These are phyloP conservation scores for Spatulosminthurus flaviceps DNA, from an alignment of 2,888 invertebrate species.

Conservation along the genomic window DNA sequence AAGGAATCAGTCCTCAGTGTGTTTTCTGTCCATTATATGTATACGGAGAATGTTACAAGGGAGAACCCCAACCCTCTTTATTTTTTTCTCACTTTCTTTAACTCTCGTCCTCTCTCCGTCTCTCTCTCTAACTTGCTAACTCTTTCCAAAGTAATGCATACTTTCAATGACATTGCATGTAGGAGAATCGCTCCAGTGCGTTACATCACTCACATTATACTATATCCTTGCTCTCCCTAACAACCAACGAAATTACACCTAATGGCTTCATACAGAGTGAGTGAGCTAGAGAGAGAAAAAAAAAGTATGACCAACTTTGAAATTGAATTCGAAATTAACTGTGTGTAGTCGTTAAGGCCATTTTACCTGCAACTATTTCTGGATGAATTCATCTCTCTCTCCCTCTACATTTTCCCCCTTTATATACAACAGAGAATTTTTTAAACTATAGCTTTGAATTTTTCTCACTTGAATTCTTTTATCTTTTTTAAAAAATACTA, in stretches of 20 bases:
- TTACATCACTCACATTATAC: constrained; percentile 46
- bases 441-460: too few relatives aligned
- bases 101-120: too few relatives aligned
- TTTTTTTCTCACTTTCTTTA: constrained; percentile 34
- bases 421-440: too few relatives aligned
- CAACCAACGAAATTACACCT: constrained; percentile 53
- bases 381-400: constrained; percentile 33
- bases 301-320: constrained; percentile 1
- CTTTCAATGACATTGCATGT: constrained; percentile 47
- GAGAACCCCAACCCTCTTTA: constrained; percentile 35
- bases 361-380: constrained; percentile 41
- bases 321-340: constrained; percentile 43
- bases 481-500: too few relatives aligned
- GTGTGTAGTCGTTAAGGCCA: constrained; percentile 40
- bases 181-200: constrained; percentile 31
- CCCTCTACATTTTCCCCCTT: too few relatives aligned
- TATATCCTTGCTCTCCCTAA: constrained; percentile 36
- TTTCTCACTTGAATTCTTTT: too few relatives aligned
- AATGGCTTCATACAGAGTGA: constrained; percentile 55
- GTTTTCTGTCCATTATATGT: not conserved
- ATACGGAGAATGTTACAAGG: too few relatives aligned
- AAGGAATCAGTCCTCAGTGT: constrained; percentile 31
- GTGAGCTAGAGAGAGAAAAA: constrained; percentile 21
- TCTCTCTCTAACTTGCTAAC: not conserved
- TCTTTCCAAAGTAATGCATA: not conserved